Conservation (phyloP, 2,113 vertebrate species). For the Charina bottae region DNA sequence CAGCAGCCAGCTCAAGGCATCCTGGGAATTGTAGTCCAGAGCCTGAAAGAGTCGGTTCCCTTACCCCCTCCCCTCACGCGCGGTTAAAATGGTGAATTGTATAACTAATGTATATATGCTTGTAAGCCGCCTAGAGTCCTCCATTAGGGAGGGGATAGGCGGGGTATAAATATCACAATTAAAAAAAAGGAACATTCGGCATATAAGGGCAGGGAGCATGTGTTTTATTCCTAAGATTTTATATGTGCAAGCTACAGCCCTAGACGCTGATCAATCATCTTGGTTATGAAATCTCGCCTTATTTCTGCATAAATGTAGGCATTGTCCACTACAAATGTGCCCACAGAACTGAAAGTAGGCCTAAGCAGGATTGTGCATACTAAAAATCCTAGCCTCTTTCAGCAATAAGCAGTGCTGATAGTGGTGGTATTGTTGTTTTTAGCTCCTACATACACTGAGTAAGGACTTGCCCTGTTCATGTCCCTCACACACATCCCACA, state of each 20-base stretch:
- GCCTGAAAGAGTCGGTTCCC: too few species aligned
- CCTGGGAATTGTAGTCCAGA: too few species aligned
- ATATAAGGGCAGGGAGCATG: not conserved
- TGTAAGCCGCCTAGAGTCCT: too few species aligned
- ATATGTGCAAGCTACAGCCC: not conserved
- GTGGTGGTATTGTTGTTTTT: slow-evolving; percentile 36
- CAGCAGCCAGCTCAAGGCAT: too few species aligned
- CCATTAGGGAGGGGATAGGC: too few species aligned
- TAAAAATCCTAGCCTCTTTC: slow-evolving; percentile 8
- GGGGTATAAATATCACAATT: too few species aligned
- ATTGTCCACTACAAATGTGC: slow-evolving; percentile 5
- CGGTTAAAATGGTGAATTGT: too few species aligned
- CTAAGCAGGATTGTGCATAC: slow-evolving; percentile 15
- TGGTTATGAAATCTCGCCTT: not conserved
- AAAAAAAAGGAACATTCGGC: not conserved
- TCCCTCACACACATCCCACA: slow-evolving; percentile 19
- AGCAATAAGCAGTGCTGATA: slow-evolving; percentile 6
- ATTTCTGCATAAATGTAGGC: slow-evolving; percentile 7
- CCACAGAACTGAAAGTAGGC: slow-evolving; percentile 16
- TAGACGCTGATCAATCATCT: not conserved
- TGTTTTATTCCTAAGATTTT: not conserved
- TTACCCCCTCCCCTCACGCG: too few species aligned
- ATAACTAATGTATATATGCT: too few species aligned
- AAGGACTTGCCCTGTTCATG: slow-evolving; percentile 27
- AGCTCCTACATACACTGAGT: slow-evolving; percentile 13